These are phyloP conservation scores for Caerostris darwini DNA, from an alignment of 1,140 invertebrate species.

Conservation along the genomic window DNA sequence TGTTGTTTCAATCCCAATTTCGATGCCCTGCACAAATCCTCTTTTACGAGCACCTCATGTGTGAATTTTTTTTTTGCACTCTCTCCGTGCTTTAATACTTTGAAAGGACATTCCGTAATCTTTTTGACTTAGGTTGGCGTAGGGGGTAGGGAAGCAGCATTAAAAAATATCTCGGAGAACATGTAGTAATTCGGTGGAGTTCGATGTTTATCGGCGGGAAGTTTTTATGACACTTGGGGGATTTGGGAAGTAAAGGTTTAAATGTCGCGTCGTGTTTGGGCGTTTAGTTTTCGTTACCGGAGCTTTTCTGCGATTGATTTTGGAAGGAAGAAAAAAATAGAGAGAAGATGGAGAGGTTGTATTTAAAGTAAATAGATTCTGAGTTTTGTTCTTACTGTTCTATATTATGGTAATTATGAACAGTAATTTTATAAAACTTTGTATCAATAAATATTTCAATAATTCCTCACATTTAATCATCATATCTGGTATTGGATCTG, in stretches of 20 bases:
- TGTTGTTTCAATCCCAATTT: not conserved
- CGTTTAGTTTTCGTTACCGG: too few relatives aligned
- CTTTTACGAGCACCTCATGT: not conserved
- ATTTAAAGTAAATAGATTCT: too few relatives aligned
- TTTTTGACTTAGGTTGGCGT: not conserved
- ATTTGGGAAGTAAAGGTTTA: not conserved
- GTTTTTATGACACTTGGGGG: not conserved
- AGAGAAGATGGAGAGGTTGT: too few relatives aligned
- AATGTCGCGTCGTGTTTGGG: not conserved
- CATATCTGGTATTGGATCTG: too few relatives aligned
- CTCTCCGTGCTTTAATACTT: constrained; percentile 17
- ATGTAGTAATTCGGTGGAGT: not conserved
- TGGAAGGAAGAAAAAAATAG: too few relatives aligned
- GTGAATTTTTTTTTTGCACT: not conserved
- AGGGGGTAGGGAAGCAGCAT: not conserved
- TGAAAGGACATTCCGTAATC: not conserved
- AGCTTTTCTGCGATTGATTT: too few relatives aligned
- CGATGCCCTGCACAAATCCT: not conserved
- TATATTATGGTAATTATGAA: too few relatives aligned
- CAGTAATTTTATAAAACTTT: too few relatives aligned
- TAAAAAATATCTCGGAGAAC: not conserved
- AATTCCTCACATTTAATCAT: too few relatives aligned
- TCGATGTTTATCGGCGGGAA: not conserved
- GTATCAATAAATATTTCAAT: too few relatives aligned
- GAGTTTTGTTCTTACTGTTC: too few relatives aligned